Conservation (phyloP, 2,113 vertebrate genomes). For the Phoenicopterus ruber region DNA sequence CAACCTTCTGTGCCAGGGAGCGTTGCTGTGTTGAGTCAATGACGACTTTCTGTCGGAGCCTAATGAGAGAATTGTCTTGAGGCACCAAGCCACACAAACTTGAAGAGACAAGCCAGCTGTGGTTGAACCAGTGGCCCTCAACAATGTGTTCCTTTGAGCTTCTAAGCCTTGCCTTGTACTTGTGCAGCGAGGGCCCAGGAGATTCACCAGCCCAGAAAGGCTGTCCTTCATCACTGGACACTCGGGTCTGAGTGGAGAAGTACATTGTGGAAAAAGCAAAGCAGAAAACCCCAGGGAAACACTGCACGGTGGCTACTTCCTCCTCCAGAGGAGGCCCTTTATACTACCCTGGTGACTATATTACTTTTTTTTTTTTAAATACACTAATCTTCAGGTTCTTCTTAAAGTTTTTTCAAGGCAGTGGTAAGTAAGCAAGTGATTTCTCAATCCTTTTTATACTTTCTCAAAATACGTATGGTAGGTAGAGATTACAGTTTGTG, state of each 20-base stretch:
- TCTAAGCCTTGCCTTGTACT: neutral
- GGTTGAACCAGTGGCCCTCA: neutral
- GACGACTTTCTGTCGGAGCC: constrained; percentile 24
- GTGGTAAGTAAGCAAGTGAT: constrained; percentile 32
- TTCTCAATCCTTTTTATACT: neutral
- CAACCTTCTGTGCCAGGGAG: constrained; percentile 41
- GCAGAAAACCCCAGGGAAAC: neutral
- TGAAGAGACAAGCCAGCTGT: constrained; percentile 26
- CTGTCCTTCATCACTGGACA: neutral
- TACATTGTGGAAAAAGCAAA: neutral
- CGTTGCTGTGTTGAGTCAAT: neutral
- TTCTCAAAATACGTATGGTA: neutral
- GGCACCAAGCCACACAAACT: constrained; percentile 40
- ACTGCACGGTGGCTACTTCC: neutral
- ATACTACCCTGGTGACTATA: neutral
- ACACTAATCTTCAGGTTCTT: neutral
- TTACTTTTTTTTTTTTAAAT: neutral
- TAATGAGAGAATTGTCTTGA: constrained; percentile 41
- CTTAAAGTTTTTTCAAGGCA: neutral
- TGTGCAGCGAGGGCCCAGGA: neutral
- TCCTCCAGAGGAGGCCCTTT: neutral
- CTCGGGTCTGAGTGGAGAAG: neutral
- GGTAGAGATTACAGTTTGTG: neutral
- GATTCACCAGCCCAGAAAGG: neutral
- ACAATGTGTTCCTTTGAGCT: constrained; percentile 40